Evolutionary conservation across 2,113 vertebrate genomes (phyloP).

Genomic region (Upupa epops): DNA sequence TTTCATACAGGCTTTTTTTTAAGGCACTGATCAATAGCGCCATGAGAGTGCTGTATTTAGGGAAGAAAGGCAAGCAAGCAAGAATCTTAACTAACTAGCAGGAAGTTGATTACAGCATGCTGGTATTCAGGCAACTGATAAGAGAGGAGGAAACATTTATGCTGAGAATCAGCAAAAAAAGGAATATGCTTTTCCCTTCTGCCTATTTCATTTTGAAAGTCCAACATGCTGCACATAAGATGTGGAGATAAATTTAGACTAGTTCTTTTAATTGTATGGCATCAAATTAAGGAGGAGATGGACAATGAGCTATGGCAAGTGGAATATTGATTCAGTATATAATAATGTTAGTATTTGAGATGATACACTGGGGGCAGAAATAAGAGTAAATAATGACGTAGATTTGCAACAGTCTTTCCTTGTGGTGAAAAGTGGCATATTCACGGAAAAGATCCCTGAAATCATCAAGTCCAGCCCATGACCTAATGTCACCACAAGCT

Average conservation of each 20-base stretch:
- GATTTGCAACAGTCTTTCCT: neutral
- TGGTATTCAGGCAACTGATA: neutral
- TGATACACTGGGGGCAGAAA: neutral
- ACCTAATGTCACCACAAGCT: too few species aligned
- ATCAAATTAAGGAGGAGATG: neutral
- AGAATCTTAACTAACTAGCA: conserved; percentile 54
- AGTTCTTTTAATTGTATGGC: neutral
- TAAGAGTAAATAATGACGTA: neutral
- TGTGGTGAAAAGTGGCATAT: neutral
- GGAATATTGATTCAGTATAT: neutral
- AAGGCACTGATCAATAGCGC: conserved; percentile 41
- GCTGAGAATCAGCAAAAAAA: conserved; percentile 9
- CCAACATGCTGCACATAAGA: neutral
- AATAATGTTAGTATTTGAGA: neutral
- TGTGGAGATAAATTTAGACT: neutral
- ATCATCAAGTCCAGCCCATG: too few species aligned
- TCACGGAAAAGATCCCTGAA: neutral
- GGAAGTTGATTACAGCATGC: conserved; percentile 1
- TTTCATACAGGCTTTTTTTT: neutral
- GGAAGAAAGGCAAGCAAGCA: conserved; percentile 49
- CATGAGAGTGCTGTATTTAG: neutral
- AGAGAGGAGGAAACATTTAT: conserved; percentile 21
- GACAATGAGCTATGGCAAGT: neutral
- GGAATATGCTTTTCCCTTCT: neutral
- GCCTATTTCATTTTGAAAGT: neutral